These are phyloP conservation scores for Malurus splendens DNA, from an alignment of 2,797 vertebrate genomes.

Conservation along the genomic window DNA sequence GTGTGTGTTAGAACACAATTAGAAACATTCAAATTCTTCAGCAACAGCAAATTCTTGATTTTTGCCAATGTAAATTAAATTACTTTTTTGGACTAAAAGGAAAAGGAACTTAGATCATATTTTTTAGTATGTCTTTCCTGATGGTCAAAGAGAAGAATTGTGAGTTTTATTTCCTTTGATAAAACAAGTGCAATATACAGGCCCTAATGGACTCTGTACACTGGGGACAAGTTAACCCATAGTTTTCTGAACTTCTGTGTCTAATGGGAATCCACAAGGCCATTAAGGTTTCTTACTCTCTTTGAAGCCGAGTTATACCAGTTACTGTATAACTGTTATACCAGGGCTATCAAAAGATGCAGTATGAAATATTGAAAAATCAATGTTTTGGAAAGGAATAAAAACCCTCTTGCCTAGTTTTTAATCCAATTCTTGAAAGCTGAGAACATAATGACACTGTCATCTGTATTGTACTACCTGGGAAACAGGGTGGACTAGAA, in stretches of 20 bases:
- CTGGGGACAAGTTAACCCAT: neutral
- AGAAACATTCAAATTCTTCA: no score
- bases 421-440: neutral
- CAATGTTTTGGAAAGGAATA: neutral
- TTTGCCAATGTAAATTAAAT: neutral
- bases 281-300: neutral
- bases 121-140: neutral
- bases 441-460: neutral
- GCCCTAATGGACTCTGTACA: neutral
- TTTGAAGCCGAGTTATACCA: neutral
- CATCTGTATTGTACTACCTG: neutral
- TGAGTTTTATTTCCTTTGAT: neutral
- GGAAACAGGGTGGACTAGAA: neutral
- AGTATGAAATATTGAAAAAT: neutral
- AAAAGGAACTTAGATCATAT: neutral
- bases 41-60: neutral
- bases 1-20: neutral
- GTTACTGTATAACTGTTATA: neutral
- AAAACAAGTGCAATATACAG: neutral
- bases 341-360: neutral
- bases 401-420: neutral
- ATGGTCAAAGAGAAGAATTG: neutral
- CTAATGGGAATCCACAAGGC: neutral
- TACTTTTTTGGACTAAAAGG: neutral
- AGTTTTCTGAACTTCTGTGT: neutral